These are phyloP conservation scores for Aythya baeri DNA, from an alignment of 2,113 vertebrate species.

Conservation along the genomic window DNA sequence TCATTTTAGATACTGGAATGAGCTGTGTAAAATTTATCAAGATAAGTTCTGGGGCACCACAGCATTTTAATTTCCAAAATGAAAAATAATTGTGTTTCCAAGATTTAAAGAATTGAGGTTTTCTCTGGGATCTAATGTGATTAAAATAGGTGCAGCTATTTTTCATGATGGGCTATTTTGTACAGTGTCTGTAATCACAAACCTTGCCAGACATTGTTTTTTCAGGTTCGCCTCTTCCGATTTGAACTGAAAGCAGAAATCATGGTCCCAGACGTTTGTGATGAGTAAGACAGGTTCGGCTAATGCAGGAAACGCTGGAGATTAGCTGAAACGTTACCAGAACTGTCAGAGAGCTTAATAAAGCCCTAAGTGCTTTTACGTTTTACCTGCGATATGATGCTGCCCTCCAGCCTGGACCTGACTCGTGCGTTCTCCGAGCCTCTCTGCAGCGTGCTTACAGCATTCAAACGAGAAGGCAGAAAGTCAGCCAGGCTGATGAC, in stretches of 20 bases:
- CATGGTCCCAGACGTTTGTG: rapidly evolving
- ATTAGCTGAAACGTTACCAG: not conserved
- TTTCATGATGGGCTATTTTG: not conserved
- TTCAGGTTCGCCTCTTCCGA: not conserved
- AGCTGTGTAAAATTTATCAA: not conserved
- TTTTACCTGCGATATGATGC: not conserved
- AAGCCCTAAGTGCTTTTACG: not conserved
- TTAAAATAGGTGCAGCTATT: not conserved
- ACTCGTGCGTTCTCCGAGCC: rapidly evolving
- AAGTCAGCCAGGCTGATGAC: not conserved
- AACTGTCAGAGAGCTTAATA: not conserved
- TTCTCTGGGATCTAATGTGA: not conserved
- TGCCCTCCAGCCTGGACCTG: not conserved
- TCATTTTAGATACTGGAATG: not conserved
- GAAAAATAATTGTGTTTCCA: not conserved
- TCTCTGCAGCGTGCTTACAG: rapidly evolving
- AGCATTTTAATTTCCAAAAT: not conserved
- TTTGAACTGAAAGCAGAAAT: not conserved
- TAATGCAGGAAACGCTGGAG: not conserved
- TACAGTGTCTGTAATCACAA: not conserved
- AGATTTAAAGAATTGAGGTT: not conserved
- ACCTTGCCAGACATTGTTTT: not conserved
- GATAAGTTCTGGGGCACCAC: not conserved
- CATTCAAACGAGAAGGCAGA: not conserved
- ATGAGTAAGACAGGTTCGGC: not conserved